Conservation (phyloP, 2,888 invertebrate species). For the Ophion ellenae region DNA sequence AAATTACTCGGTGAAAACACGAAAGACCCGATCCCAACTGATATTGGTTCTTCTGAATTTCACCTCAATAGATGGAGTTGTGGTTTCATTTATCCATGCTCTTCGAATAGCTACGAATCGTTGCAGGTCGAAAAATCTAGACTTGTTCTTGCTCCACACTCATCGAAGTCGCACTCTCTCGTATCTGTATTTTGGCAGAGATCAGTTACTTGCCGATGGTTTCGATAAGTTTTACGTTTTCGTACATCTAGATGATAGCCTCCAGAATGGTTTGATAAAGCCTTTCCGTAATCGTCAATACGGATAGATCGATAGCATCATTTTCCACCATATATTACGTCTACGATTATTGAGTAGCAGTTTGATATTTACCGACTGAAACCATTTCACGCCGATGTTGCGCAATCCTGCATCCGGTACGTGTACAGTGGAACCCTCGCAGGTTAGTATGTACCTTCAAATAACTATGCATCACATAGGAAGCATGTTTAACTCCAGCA, state of each 20-base stretch:
- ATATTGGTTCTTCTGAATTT: not conserved
- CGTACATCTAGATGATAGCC: not conserved
- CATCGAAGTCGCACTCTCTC: too few relatives aligned
- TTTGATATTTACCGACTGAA: conserved; percentile 31
- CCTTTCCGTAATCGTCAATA: not conserved
- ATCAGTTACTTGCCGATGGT: not conserved
- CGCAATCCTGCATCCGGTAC: conserved; percentile 48
- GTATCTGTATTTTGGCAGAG: too few relatives aligned
- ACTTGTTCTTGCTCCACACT: too few relatives aligned
- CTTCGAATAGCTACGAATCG: not conserved
- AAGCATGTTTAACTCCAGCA: conserved; percentile 20
- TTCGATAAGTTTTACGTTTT: not conserved
- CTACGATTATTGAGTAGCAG: conserved; percentile 32
- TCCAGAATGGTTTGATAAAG: not conserved
- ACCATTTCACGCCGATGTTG: conserved; percentile 42
- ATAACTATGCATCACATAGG: conserved; percentile 37
- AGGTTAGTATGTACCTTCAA: conserved; percentile 29
- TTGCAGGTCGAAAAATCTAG: not conserved
- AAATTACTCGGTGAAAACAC: not conserved
- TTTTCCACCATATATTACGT: conserved; percentile 20
- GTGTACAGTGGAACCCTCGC: not conserved
- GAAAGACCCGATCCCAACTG: too few relatives aligned
- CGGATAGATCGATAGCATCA: conserved; percentile 9
- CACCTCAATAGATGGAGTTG: too few relatives aligned
- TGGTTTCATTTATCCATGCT: not conserved